A percentile compares a stretch with the other conserved stretches of the same genome.
These are phyloP conservation scores for Thereva unica DNA, from an alignment of 2,888 invertebrate genomes.

Conservation along the genomic window DNA sequence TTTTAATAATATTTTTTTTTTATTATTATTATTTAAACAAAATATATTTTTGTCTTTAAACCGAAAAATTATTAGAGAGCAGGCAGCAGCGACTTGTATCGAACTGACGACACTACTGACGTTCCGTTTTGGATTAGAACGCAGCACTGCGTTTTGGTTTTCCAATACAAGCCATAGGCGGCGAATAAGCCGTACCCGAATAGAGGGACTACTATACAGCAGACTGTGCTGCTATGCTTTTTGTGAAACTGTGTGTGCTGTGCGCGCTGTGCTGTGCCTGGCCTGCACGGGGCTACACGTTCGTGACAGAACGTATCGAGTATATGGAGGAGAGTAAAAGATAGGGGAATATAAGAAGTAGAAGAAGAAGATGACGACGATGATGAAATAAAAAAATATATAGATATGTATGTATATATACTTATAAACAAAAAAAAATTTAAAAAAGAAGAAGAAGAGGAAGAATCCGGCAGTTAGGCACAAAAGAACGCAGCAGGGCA, in stretches of 20 bases:
- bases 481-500: conserved; percentile 7
- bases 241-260: too few species aligned
- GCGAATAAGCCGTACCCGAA: conserved; percentile 19
- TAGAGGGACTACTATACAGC: conserved; percentile 17
- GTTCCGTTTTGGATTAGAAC: conserved; percentile 44
- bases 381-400: too few species aligned
- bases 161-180: conserved; percentile 32
- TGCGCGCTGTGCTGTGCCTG: too few species aligned
- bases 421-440: neutral
- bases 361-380: too few species aligned
- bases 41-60: conserved; percentile 43
- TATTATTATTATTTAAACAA: conserved; percentile 40
- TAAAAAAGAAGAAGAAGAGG: neutral
- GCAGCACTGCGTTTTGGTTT: conserved; percentile 43
- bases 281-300: too few species aligned
- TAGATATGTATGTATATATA: conserved; percentile 1
- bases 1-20: conserved; percentile 27
- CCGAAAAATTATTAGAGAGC: conserved; percentile 46
- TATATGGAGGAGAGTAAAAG: too few species aligned
- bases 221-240: too few species aligned
- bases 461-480: conserved; percentile 4
- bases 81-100: conserved; percentile 50
- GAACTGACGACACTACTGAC: conserved; percentile 49
- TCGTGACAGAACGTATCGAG: too few species aligned
- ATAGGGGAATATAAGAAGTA: too few species aligned